These are phyloP conservation scores for Onychomys leucogaster DNA, from an alignment of 2,797 vertebrate species.

Conservation along the genomic window DNA sequence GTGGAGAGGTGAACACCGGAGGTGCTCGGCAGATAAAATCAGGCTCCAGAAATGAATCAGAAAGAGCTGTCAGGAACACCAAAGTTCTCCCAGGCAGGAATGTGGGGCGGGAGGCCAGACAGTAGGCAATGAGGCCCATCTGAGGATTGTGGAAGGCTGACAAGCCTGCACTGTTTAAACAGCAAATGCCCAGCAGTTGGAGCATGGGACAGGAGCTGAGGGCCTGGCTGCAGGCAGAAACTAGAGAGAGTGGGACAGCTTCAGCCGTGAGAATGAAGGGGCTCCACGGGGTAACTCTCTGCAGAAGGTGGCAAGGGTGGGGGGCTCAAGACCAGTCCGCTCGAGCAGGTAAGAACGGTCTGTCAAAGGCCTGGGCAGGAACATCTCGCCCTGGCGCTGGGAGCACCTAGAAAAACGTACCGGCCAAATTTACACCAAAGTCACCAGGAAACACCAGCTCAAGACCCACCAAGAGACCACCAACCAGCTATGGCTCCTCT, in stretches of 20 bases:
- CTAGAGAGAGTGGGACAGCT: neutral
- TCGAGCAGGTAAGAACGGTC: neutral
- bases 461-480: too few relatives aligned
- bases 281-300: neutral
- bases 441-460: neutral
- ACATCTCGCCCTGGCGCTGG: neutral
- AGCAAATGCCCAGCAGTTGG: neutral
- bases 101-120: neutral
- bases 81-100: slow-evolving; percentile 39
- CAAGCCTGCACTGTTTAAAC: neutral
- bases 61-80: neutral
- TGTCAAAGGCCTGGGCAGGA: neutral
- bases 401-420: neutral
- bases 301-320: neutral
- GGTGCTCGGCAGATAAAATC: slow-evolving; percentile 31
- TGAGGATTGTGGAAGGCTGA: neutral
- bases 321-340: neutral
- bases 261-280: neutral
- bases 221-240: neutral
- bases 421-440: neutral
- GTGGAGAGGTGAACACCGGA: neutral
- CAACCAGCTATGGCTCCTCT: fast-evolving
- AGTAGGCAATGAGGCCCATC: slow-evolving; percentile 5
- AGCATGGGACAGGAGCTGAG: neutral
- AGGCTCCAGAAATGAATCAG: slow-evolving; percentile 52